A percentile compares a stretch with the other conserved stretches of the same genome.
Conservation (phyloP, 2,113 vertebrate species). For the Petrocephalus zakoni region DNA sequence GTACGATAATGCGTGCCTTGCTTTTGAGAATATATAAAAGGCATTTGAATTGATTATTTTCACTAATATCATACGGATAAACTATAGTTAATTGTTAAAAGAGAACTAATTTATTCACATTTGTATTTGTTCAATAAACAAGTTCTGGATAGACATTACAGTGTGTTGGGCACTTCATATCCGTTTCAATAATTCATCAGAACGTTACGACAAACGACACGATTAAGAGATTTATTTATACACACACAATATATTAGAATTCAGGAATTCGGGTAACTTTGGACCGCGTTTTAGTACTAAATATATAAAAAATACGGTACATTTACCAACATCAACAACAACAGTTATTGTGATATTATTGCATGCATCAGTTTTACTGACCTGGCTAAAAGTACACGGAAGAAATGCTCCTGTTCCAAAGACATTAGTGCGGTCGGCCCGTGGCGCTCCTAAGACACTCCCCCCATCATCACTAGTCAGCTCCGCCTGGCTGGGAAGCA, state of each 20-base stretch:
- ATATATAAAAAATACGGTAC: neutral
- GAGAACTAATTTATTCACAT: neutral
- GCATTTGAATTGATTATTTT: neutral
- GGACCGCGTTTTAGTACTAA: neutral
- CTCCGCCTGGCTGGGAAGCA: neutral
- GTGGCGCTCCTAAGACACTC: constrained; percentile 11
- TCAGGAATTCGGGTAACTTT: neutral
- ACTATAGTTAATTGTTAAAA: neutral
- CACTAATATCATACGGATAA: neutral
- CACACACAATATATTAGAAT: neutral
- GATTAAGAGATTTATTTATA: neutral
- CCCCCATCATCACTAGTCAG: neutral
- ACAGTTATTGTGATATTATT: neutral
- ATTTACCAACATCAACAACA: neutral
- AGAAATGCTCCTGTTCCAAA: neutral
- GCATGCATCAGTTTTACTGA: neutral
- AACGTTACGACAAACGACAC: neutral
- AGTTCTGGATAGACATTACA: neutral
- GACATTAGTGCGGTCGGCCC: neutral
- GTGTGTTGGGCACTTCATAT: neutral
- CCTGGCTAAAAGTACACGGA: neutral
- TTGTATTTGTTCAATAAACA: constrained; percentile 23
- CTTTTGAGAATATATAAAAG: neutral
- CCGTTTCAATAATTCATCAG: neutral
- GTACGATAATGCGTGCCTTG: neutral